Base-by-base conservation (phyloP, 2,888 invertebrate species). In the Frankliniella fusca region DNA sequence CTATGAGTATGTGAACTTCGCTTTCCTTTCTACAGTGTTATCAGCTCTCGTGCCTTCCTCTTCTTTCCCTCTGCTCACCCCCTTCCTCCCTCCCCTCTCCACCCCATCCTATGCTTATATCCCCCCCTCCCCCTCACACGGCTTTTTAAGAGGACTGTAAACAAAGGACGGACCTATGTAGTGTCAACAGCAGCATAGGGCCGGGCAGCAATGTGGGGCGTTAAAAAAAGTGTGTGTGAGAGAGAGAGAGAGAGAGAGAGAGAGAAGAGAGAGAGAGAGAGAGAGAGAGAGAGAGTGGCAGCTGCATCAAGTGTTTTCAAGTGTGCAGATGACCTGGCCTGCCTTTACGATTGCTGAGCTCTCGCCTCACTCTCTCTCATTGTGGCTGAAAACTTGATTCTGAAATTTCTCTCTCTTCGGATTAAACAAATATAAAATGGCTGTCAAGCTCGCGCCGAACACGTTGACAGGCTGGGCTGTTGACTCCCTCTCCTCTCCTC, bases 71-170 rank as follows among this genome's bases (percentile, higher is more conserved):
- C 20, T 54, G 5, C 38, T 38, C 38, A 38, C 38, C n/a, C n/a
- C n/a, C n/a, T n/a, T 38, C 38, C 38, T 38, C 38, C 5, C 20
- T 54, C 54, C 54, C 15, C 54, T 15, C 54, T 54, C 15, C 54
- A 20, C 54, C 15, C 54, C 18, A 11, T 54, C 65, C 1, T 65
- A n/a, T 70, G n/a, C 23, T 11, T n/a, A 27, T 27, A 12, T 76
- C 23, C 27, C 27, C 27, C 70, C 27, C 27, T 11, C 27, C 27
- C 27, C 70, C 27, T 76, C 70, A 76, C 70, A 12, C 70, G 20
- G 61, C 61, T 61, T 76, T 76, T 76, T 76, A 76, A 76, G 70
- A 76, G 70, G 70, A 76, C 23, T 10, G 70, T 23, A 23, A 76
- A 76, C 70, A 76, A 76, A 27, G 70, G 70, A 27, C 27, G 23